phyloP scores from a whole-genome alignment of 2,113 vertebrate species.

The Pollimyrus isidori region DNA sequence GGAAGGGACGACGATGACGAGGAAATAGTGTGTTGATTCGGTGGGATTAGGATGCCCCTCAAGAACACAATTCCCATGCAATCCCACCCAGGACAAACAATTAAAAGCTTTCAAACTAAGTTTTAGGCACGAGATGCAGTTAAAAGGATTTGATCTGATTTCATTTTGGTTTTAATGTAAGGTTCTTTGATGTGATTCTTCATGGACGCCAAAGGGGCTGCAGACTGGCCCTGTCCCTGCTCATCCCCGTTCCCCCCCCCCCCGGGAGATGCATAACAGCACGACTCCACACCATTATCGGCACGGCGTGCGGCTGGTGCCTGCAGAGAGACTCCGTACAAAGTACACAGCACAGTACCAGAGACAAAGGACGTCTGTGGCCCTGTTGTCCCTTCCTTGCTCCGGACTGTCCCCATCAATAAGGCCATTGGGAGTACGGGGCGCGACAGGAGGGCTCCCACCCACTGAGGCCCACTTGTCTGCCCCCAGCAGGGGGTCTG shows the following conservation, averaged over 20 bases:
- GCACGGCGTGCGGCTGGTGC: conserved; percentile 27
- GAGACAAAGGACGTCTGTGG: conserved; percentile 49
- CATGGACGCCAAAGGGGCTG: neutral
- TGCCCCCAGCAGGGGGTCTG: conserved; percentile 29
- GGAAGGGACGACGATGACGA: neutral
- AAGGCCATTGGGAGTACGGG: conserved; percentile 36
- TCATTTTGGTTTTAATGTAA: neutral
- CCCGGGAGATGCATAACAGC: too few species aligned
- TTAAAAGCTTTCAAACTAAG: neutral
- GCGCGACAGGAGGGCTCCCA: neutral
- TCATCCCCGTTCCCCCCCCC: too few species aligned
- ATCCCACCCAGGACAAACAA: neutral
- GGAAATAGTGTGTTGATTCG: neutral
- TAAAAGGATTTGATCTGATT: neutral
- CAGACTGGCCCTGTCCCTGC: neutral
- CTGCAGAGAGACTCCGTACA: conserved; percentile 9
- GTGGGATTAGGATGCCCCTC: neutral
- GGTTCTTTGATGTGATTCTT: conserved; percentile 16
- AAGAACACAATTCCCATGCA: neutral
- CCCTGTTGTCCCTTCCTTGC: conserved; percentile 39
- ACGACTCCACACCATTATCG: conserved; percentile 24
- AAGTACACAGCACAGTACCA: conserved; percentile 33
- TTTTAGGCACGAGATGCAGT: neutral
- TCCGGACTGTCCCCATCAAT: conserved; percentile 33
- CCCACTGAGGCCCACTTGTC: conserved; percentile 33